phyloP scores from a whole-genome alignment of 2,888 invertebrate genomes.

The Aproaerema taeniolella region DNA sequence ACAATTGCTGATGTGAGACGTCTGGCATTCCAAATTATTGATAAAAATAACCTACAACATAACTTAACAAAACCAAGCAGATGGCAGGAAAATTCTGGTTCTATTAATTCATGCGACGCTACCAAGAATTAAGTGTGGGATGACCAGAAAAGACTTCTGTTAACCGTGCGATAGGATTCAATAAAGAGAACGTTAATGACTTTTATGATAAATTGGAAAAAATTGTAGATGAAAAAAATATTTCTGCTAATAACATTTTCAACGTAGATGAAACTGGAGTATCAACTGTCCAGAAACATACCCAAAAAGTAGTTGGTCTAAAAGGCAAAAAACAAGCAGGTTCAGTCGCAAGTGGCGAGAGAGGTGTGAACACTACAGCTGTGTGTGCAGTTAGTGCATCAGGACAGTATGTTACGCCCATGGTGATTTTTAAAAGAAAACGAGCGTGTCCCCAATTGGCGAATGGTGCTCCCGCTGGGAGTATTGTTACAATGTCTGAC shows the following conservation, averaged over 20 bases:
- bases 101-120: constrained; percentile 14
- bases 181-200: constrained; percentile 9
- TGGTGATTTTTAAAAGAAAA: constrained; percentile 8
- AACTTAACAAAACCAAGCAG: constrained; percentile 13
- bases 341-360: constrained; percentile 15
- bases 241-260: constrained; percentile 5
- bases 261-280: constrained; percentile 17
- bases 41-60: constrained; percentile 14
- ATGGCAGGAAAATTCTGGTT: constrained; percentile 15
- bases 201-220: constrained; percentile 9
- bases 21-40: constrained; percentile 18
- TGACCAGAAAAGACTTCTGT: constrained; percentile 12
- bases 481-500: constrained; percentile 12
- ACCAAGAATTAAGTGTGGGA: constrained; percentile 6
- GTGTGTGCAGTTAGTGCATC: constrained; percentile 2
- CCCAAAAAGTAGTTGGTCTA: constrained; percentile 16
- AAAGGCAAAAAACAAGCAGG: constrained; percentile 17
- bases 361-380: constrained; percentile 8
- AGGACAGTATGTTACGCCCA: constrained; percentile 8
- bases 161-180: constrained; percentile 12
- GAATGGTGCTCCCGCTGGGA: constrained; percentile 16
- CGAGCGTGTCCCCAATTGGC: background rate
- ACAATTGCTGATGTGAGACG: constrained; percentile 14
- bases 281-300: constrained; percentile 16
- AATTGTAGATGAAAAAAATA: constrained; percentile 3